Evolutionary conservation across 2,113 vertebrate genomes (phyloP).

Genomic region (Clarias magur): DNA sequence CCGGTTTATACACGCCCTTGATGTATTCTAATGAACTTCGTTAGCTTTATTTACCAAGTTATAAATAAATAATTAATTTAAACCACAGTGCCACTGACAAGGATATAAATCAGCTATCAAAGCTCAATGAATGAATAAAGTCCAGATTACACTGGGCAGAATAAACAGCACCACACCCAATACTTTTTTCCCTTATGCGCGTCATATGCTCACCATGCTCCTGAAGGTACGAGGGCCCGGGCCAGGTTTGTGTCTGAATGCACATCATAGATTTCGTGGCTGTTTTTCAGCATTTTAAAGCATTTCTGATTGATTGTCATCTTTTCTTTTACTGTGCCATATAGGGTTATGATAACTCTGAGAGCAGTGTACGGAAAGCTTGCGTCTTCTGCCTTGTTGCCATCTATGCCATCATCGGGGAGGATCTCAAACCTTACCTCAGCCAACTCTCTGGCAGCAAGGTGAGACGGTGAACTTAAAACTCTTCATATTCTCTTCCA

Average conservation of each 20-base stretch:
- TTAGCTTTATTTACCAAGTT: background rate
- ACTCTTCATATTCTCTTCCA: background rate
- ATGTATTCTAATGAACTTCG: background rate
- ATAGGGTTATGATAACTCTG: slow-evolving; percentile 95
- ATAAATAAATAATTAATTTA: background rate
- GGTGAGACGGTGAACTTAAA: slow-evolving; percentile 70
- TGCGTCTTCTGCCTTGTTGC: slow-evolving; percentile 97
- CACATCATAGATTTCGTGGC: background rate
- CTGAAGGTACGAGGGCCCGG: background rate
- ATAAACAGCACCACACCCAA: background rate
- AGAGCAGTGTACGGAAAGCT: slow-evolving; percentile 96
- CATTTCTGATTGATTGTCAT: background rate
- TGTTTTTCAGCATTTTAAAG: background rate
- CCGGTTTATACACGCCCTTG: background rate
- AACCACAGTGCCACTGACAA: background rate
- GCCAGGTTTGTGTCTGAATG: background rate
- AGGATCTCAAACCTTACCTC: slow-evolving; percentile 95
- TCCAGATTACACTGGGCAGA: background rate
- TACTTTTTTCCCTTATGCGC: background rate
- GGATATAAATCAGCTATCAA: background rate
- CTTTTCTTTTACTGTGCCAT: slow-evolving; percentile 49
- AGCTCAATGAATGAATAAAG: background rate
- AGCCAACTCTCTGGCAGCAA: slow-evolving; percentile 95
- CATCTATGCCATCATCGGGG: slow-evolving; percentile 90
- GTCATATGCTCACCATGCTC: background rate